These are phyloP conservation scores for Colletes gigas DNA, from an alignment of 1,140 invertebrate species.

Conservation along the genomic window DNA sequence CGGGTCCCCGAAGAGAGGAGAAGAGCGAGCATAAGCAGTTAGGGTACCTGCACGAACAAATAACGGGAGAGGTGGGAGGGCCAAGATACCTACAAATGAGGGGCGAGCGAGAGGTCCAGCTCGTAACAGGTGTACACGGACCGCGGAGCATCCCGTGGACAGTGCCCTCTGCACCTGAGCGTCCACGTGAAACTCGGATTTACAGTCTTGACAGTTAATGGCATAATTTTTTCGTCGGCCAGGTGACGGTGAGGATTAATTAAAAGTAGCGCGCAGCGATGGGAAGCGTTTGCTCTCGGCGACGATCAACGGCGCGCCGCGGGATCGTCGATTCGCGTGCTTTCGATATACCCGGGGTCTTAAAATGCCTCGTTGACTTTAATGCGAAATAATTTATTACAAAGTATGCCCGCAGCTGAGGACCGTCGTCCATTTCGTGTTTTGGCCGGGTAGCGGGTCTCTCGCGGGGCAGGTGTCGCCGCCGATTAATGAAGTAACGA, in stretches of 20 bases:
- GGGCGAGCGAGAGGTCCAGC: slow-evolving; percentile 30
- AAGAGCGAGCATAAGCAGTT: slow-evolving; percentile 54
- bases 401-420: background rate
- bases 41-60: slow-evolving; percentile 58
- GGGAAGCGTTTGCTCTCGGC: too few species aligned
- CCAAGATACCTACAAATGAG: slow-evolving; percentile 59
- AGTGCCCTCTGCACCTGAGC: slow-evolving; percentile 33
- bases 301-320: too few species aligned
- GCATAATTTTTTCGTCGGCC: slow-evolving; percentile 28
- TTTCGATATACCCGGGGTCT: too few species aligned
- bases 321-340: background rate
- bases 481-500: background rate
- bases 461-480: slow-evolving; percentile 20
- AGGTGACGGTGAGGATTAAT: slow-evolving; percentile 50
- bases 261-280: background rate
- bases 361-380: background rate
- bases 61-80: slow-evolving; percentile 52
- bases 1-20: slow-evolving; percentile 42
- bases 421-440: background rate
- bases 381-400: background rate
- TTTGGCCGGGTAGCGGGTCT: background rate
- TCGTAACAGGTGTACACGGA: slow-evolving; percentile 54
- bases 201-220: slow-evolving; percentile 48
- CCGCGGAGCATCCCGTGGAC: slow-evolving; percentile 18
- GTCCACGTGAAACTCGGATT: slow-evolving; percentile 26